These are phyloP conservation scores for Homarus americanus DNA, from an alignment of 1,140 invertebrate species.

Conservation along the genomic window DNA sequence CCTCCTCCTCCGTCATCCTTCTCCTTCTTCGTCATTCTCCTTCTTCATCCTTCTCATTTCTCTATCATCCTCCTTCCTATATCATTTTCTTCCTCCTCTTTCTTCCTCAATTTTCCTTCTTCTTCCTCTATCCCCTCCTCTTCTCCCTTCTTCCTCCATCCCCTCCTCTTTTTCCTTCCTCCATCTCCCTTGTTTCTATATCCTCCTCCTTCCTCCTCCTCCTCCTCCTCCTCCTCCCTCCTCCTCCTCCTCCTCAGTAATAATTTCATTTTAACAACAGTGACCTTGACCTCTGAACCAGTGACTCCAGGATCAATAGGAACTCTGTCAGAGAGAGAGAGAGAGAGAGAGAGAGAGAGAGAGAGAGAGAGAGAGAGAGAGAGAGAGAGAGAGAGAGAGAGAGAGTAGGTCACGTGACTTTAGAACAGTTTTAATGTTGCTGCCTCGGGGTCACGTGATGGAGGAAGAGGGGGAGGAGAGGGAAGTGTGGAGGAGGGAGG, in stretches of 20 bases:
- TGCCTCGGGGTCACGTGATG: too few relatives aligned
- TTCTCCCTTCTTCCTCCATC: neutral
- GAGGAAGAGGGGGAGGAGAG: too few relatives aligned
- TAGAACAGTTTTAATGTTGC: too few relatives aligned
- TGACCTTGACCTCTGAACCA: too few relatives aligned
- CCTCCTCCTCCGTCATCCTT: neutral
- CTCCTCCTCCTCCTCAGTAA: neutral
- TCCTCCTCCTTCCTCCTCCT: neutral
- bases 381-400: too few relatives aligned
- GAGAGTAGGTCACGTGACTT: too few relatives aligned
- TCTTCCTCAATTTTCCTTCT: neutral
- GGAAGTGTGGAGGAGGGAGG: neutral
- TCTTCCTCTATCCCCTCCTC: neutral
- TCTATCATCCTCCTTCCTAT: neutral
- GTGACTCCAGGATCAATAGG: too few relatives aligned
- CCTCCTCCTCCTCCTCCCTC: neutral
- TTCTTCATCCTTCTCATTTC: neutral
- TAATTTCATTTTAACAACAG: too few relatives aligned
- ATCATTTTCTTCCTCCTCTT: neutral
- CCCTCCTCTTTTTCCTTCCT: neutral
- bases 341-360: too few relatives aligned
- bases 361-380: too few relatives aligned
- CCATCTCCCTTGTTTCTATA: neutral
- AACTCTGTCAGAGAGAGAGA: too few relatives aligned
- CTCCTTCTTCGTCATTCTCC: neutral